These are phyloP conservation scores for Mylabris phalerata DNA, from an alignment of 1,140 invertebrate genomes.

Conservation along the genomic window DNA sequence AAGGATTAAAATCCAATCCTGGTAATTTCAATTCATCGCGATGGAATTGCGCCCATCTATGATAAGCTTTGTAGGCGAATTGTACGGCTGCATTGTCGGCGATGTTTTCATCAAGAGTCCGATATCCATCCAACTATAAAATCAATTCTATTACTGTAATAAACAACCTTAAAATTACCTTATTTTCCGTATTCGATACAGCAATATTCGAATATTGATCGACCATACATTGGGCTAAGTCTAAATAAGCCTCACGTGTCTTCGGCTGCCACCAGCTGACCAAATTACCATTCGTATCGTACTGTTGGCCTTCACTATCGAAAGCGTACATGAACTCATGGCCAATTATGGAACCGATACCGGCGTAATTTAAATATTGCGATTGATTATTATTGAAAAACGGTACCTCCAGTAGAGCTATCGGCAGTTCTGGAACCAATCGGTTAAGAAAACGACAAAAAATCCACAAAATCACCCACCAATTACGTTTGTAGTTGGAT, in stretches of 20 bases:
- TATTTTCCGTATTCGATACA: conserved; percentile 51
- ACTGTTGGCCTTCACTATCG: conserved; percentile 81
- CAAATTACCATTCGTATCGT: conserved; percentile 79
- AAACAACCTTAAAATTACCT: conserved; percentile 32
- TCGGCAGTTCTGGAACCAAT: conserved; percentile 74
- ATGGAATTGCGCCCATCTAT: conserved; percentile 47
- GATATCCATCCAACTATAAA: conserved; percentile 73
- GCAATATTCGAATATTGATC: conserved; percentile 83
- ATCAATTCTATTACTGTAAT: conserved; percentile 49
- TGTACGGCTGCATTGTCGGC: conserved; percentile 79
- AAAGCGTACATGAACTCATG: conserved; percentile 92
- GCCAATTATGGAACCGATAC: conserved; percentile 87
- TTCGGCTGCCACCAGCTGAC: conserved; percentile 75
- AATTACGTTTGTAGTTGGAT: no score
- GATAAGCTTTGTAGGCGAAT: conserved; percentile 58
- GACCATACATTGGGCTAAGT: conserved; percentile 77
- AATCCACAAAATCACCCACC: conserved; percentile 28
- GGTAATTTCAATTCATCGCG: conserved; percentile 38
- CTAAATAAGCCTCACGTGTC: conserved; percentile 68
- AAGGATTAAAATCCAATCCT: conserved; percentile 48
- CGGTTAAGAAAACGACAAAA: no score
- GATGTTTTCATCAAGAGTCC: conserved; percentile 86
- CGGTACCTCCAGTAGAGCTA: conserved; percentile 81
- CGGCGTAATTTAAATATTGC: conserved; percentile 84
- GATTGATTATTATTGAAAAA: conserved; percentile 80